Evolutionary conservation across 2,113 vertebrate genomes (phyloP).

Genomic region (Lynx canadensis): DNA sequence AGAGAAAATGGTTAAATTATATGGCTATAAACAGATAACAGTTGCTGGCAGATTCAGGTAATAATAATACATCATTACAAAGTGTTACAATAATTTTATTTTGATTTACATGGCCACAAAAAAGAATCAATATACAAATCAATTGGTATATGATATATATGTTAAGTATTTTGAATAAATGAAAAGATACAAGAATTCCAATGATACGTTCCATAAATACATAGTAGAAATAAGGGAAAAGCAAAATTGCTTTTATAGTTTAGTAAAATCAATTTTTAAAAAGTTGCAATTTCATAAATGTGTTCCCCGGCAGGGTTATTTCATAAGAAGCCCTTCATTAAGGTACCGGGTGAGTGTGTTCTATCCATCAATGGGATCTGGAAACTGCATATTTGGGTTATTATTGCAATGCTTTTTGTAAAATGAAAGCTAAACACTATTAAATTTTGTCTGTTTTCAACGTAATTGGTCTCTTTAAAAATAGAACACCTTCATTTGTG

Average conservation of each 20-base stretch:
- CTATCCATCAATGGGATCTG: neutral
- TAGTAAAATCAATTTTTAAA: neutral
- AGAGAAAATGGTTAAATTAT: neutral
- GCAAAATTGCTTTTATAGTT: neutral
- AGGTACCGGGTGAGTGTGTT: neutral
- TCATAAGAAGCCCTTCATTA: constrained; percentile 8
- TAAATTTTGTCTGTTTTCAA: neutral
- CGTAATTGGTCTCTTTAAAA: neutral
- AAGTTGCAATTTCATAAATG: neutral
- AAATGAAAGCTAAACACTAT: constrained; percentile 15
- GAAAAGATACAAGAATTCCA: neutral
- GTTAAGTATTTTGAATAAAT: neutral
- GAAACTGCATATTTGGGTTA: neutral
- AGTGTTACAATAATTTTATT: neutral
- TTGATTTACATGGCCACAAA: neutral
- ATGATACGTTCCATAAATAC: neutral
- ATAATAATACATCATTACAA: neutral
- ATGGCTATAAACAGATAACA: neutral
- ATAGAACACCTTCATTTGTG: neutral
- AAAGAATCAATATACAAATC: neutral
- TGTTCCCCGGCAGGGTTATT: neutral
- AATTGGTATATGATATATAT: neutral
- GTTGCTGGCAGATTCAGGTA: neutral
- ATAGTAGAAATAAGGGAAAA: neutral
- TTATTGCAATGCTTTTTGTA: neutral